These are phyloP conservation scores for Chromoteleia sp. DNA, from an alignment of 2,888 invertebrate genomes.

Conservation along the genomic window DNA sequence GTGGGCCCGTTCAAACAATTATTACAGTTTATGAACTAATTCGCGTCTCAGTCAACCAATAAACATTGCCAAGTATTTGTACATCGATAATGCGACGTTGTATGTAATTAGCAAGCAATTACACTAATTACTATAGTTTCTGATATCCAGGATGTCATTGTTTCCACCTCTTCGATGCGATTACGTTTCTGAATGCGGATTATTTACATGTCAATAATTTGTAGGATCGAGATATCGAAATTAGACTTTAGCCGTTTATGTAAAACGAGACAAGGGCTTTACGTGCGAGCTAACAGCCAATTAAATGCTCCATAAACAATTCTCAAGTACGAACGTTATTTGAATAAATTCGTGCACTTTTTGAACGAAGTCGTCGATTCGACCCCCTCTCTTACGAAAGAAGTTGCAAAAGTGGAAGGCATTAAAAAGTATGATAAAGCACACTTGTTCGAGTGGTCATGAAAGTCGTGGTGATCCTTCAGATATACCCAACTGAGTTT, in stretches of 20 bases:
- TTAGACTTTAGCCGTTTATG: not conserved
- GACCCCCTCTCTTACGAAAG: not conserved
- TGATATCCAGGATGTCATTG: slow-evolving; percentile 10
- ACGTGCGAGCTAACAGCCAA: slow-evolving; percentile 5
- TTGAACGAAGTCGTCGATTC: slow-evolving; percentile 16
- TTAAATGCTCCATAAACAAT: slow-evolving; percentile 30
- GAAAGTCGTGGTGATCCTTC: slow-evolving; percentile 58
- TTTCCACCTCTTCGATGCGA: slow-evolving; percentile 9
- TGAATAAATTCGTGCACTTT: slow-evolving; percentile 16
- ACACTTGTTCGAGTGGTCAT: slow-evolving; percentile 56
- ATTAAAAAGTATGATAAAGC: slow-evolving; percentile 64
- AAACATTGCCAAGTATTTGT: slow-evolving; percentile 32
- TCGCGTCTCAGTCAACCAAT: slow-evolving; percentile 7
- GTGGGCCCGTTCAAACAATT: slow-evolving; percentile 1
- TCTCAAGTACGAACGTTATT: slow-evolving; percentile 4
- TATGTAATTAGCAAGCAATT: slow-evolving; percentile 18
- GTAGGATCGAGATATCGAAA: not conserved
- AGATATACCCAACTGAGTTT: slow-evolving; percentile 58
- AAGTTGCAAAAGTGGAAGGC: slow-evolving; percentile 42
- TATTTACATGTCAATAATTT: slow-evolving; percentile 23
- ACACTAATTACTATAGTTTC: slow-evolving; percentile 13
- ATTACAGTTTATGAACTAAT: slow-evolving; percentile 26
- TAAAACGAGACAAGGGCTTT: slow-evolving; percentile 12
- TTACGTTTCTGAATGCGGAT: slow-evolving; percentile 23
- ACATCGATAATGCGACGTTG: slow-evolving; percentile 18